phyloP scores from a whole-genome alignment of 2,113 vertebrate genomes.

The Trachemys scripta region DNA sequence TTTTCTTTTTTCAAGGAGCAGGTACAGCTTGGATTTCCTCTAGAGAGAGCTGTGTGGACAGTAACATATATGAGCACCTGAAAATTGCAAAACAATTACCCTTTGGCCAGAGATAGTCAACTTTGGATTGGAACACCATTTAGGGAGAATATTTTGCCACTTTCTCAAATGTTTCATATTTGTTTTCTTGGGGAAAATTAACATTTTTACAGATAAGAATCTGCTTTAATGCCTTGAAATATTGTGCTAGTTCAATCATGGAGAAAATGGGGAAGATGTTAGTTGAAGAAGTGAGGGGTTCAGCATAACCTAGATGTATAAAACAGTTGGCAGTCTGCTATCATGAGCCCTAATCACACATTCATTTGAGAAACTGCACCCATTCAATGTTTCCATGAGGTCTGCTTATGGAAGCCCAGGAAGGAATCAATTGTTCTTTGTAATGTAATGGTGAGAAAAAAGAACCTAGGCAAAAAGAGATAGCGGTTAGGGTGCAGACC shows the following conservation, averaged over 20 bases:
- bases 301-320: not conserved
- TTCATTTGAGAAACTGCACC: not conserved
- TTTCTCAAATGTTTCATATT: not conserved
- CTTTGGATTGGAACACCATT: not conserved
- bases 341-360: not conserved
- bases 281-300: not conserved
- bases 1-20: not conserved
- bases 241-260: not conserved
- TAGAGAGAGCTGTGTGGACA: not conserved
- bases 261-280: not conserved
- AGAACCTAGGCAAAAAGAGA: not conserved
- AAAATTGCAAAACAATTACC: not conserved
- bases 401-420: not conserved
- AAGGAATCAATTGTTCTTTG: not conserved
- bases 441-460: not conserved
- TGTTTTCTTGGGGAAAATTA: not conserved
- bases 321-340: not conserved
- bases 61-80: fast-evolving
- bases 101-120: not conserved
- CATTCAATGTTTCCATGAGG: not conserved
- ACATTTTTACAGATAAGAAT: not conserved
- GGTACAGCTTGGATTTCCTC: not conserved
- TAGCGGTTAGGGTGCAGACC: not conserved
- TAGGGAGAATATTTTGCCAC: not conserved
- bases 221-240: not conserved